Evolutionary conservation across 2,888 invertebrate genomes (phyloP).

Genomic region (Macropis europaea): DNA sequence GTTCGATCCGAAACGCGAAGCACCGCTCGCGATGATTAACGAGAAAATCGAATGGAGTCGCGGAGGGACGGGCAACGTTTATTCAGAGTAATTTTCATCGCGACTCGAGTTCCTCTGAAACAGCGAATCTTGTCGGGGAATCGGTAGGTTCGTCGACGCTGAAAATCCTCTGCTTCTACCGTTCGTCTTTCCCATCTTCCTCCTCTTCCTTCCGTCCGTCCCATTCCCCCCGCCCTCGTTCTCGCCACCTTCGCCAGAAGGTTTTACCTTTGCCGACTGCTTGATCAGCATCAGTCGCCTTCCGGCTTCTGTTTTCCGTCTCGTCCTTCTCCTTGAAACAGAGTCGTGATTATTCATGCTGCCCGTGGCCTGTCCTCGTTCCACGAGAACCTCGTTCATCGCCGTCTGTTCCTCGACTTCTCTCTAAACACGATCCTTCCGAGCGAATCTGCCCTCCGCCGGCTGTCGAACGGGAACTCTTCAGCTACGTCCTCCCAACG

Average conservation of each 20-base stretch:
- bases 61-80: no score
- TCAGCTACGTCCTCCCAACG: no score
- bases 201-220: neutral
- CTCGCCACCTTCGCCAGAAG: neutral
- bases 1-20: no score
- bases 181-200: neutral
- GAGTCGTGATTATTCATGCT: slow-evolving; percentile 17
- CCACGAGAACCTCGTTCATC: slow-evolving; percentile 3
- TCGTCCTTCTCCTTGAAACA: neutral
- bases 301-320: slow-evolving; percentile 3
- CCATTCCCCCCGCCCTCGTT: neutral
- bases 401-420: neutral
- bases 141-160: no score
- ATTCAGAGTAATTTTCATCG: no score
- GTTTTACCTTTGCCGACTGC: neutral
- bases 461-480: no score
- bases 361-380: neutral
- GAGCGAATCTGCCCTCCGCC: no score
- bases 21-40: no score
- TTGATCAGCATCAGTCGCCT: slow-evolving; percentile 10
- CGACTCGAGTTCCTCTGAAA: no score
- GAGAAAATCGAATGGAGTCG: no score
- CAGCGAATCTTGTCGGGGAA: no score
- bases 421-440: neutral
- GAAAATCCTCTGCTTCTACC: no score